Evolutionary conservation across 2,113 vertebrate genomes (phyloP), one percentile per base, ranked within the genome.

Genomic region (Danionella cerebrum): DNA sequence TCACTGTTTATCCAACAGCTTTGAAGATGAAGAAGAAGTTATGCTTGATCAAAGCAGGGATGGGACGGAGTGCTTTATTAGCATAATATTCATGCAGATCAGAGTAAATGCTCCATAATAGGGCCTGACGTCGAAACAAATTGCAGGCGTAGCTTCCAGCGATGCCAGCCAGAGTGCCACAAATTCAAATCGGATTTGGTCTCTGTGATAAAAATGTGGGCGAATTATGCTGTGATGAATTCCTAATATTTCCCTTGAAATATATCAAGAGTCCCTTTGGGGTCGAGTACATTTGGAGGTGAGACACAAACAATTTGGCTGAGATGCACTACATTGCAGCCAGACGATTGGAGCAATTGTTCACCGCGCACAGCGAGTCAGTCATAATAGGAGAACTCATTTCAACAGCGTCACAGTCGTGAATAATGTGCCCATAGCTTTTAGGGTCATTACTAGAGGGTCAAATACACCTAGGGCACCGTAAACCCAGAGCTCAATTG

Each of bases 181-280:
- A 79, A 82, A 87, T 86, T 84, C 78, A 75, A 79, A 84, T 85
- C 81, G 69, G 73, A 81, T 83, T 82, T 80, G 31, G 22, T 75
- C 64, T 44, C 50, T 2, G 72, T 64, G 71, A 78, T 79, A 84
- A 81, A 84, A 83, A 76, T 70, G 65, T 36, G 29, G 66, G 78
- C 76, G 77, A 85, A 84, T 85, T 84, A 84, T 76, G 77, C 77
- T 78, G 58, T 80, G 76, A 86, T 83, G 74, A 76, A 55, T 72
- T 79, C 67, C 74, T 75, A 79, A 83, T 82, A 84, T 82, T 82
- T 83, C 77, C 69, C 65, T 69, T 66, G 76, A 78, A 71, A 79
- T 84, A 81, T 83, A 31, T n/a, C n/a, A 48, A 36, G 36, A 71
- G 75, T 68, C 54, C 74, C 71, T 68, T 69, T 41, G 14, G 76